phyloP scores from a whole-genome alignment of 2,797 vertebrate genomes.

The Enteromius viviparus region DNA sequence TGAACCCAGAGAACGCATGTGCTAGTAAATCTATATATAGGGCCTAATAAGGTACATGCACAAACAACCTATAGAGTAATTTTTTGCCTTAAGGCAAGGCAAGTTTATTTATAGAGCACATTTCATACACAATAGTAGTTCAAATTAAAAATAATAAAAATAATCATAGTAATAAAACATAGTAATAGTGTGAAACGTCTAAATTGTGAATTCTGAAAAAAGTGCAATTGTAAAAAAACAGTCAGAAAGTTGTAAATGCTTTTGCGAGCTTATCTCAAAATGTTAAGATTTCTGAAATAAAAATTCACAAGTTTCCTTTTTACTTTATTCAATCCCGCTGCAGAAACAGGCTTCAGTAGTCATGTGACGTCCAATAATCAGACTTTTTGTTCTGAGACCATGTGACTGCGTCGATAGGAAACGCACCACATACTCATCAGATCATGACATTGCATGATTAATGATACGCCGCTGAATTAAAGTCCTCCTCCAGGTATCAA shows the following conservation, averaged over 20 bases:
- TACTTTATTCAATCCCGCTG: neutral
- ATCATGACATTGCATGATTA: constrained; percentile 15
- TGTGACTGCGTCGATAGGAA: neutral
- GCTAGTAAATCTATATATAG: no score
- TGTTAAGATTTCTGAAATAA: neutral
- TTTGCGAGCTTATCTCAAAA: neutral
- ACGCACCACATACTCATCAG: neutral
- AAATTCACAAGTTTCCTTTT: neutral
- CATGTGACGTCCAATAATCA: neutral
- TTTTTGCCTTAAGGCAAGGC: no score
- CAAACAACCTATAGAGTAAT: no score
- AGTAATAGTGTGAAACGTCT: neutral
- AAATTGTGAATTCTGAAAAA: neutral
- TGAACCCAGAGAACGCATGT: no score
- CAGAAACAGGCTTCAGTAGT: neutral
- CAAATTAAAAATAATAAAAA: no score
- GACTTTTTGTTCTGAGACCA: neutral
- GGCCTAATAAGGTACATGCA: no score
- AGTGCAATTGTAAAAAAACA: neutral
- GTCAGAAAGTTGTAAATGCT: neutral
- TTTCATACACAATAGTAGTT: no score
- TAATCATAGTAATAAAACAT: neutral
- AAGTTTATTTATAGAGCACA: no score
- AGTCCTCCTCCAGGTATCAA: constrained; percentile 36
- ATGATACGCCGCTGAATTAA: neutral